These are phyloP conservation scores for Hippopotamyrus pictus DNA, from an alignment of 2,797 vertebrate genomes.

Conservation along the genomic window DNA sequence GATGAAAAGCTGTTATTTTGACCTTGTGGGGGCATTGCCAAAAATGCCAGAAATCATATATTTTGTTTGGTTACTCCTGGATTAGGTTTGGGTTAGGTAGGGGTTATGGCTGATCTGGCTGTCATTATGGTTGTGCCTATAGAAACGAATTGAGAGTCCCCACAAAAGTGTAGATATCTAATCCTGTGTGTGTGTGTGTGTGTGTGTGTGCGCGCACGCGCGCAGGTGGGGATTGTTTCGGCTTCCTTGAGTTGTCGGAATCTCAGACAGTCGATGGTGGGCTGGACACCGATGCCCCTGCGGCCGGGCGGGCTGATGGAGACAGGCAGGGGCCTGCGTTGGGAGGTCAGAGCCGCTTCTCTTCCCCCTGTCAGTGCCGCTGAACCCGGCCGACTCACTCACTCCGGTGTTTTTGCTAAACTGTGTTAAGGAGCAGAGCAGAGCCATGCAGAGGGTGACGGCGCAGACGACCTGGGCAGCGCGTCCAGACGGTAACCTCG, in stretches of 20 bases:
- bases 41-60: neutral
- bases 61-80: neutral
- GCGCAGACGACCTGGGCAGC: slow-evolving; percentile 37
- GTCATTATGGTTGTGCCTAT: neutral
- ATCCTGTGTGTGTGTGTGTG: neutral
- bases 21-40: neutral
- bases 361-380: neutral
- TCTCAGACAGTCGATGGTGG: slow-evolving; percentile 71
- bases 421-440: slow-evolving; percentile 40
- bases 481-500: slow-evolving; percentile 47
- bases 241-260: slow-evolving; percentile 79
- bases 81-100: neutral
- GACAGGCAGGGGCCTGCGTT: slow-evolving; percentile 39
- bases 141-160: neutral
- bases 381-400: neutral
- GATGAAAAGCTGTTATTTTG: neutral
- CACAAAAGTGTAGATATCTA: neutral
- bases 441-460: slow-evolving; percentile 27
- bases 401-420: neutral
- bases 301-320: slow-evolving; percentile 27
- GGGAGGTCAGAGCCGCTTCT: slow-evolving; percentile 2
- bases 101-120: neutral
- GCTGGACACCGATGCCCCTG: slow-evolving; percentile 26
- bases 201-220: slow-evolving; percentile 25
- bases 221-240: slow-evolving; percentile 70